Evolutionary conservation across 2,113 vertebrate species (phyloP).

Genomic region (Pterophyllum scalare): DNA sequence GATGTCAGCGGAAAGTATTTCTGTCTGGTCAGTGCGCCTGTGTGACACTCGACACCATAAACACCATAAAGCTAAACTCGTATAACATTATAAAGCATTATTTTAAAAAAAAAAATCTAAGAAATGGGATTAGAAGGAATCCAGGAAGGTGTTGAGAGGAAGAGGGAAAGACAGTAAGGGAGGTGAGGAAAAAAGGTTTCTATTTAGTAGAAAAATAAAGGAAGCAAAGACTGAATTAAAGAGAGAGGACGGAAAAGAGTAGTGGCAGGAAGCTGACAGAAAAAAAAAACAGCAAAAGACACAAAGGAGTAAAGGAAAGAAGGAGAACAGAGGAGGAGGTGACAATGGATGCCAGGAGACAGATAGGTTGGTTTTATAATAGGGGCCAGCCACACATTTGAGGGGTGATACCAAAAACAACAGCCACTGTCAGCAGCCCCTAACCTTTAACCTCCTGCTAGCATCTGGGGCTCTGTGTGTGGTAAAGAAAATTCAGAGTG

Average conservation of each 20-base stretch:
- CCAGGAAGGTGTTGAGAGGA: background rate
- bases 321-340: background rate
- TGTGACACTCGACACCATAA: background rate
- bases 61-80: background rate
- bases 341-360: constrained; percentile 15
- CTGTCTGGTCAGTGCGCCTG: background rate
- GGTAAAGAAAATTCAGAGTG: constrained; percentile 5
- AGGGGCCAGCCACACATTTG: constrained; percentile 1
- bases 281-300: background rate
- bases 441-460: constrained; percentile 11
- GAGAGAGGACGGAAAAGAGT: background rate
- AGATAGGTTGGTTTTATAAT: constrained; percentile 11
- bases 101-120: background rate
- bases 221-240: background rate
- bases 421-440: constrained; percentile 12
- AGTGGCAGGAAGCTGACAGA: background rate
- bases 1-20: background rate
- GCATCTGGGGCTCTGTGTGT: background rate
- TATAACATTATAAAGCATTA: background rate
- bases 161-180: background rate
- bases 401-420: constrained; percentile 14
- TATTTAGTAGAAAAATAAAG: background rate
- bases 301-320: background rate
- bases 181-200: background rate
- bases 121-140: background rate